Base-by-base conservation (phyloP, 1,140 invertebrate genomes). In the Drosophila tristis region DNA sequence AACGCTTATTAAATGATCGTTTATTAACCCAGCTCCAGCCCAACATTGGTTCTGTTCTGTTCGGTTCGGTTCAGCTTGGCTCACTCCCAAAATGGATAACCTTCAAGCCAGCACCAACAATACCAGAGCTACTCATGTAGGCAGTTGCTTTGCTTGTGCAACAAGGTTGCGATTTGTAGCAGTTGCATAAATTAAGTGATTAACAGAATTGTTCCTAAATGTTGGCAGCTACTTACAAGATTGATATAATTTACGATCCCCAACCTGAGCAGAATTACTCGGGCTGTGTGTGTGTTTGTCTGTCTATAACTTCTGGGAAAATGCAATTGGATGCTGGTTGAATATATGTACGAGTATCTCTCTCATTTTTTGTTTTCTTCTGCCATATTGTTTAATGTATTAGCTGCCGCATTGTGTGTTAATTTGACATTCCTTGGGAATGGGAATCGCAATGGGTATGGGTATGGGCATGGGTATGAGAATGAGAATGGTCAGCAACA, bases 1-100 rank as follows among this genome's bases (percentile, higher is more conserved):
- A 90, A 76, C 89, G 84, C 77, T 90, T 90, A 90, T 90, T 90
- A 90, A 89, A 89, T 80, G 79, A 89, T 89, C 84, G 84, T 89
- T 89, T 89, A 89, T 89, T 89, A 89, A 63, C 68, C 76, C 20
- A 54, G 56, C 44, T 50, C 15, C 58, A 55, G n/a, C 16, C n/a
- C 43, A 3, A 58, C 5, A 51, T 45, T 25, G 15, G 25, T 20
- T 31, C n/a, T 20, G 26, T 5, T 53, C 29, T 39, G n/a, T 31
- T 53, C 25, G 55, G 31, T 61, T 45, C 7, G 29, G 8, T 31
- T 31, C 8, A 9, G 35, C 57, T 45, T 3, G 29, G 29, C 8
- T 31, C 29, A 31, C 31, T 31, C 13, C 42, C 16, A n/a, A 59
- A 76, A 66, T 70, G 80, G 72, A 73, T 80, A 68, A 71, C 48